Evolutionary conservation across 1,140 invertebrate genomes (phyloP).

Genomic region (Temnothorax nylanderi): DNA sequence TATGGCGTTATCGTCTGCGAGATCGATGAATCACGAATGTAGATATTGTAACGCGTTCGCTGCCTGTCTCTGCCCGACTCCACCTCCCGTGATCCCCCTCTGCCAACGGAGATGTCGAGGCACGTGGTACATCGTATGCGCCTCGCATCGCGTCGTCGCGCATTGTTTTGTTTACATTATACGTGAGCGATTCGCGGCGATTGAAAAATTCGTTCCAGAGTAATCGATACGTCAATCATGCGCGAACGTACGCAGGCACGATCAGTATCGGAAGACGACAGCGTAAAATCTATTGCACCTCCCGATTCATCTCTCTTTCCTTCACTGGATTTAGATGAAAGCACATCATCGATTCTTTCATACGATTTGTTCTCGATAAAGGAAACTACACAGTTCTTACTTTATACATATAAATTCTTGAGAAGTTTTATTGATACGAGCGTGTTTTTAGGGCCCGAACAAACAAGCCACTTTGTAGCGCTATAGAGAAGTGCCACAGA

Average conservation of each 20-base stretch:
- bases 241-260: not conserved
- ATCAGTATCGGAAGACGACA: constrained; percentile 12
- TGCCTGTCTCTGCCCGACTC: constrained; percentile 51
- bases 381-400: not conserved
- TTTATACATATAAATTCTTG: not conserved
- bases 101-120: constrained; percentile 53
- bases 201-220: constrained; percentile 66
- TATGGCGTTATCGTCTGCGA: constrained; percentile 49
- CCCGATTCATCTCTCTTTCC: constrained; percentile 10
- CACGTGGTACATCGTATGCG: constrained; percentile 65
- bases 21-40: constrained; percentile 72
- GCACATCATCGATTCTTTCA: not conserved
- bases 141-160: constrained; percentile 40
- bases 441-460: not conserved
- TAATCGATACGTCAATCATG: constrained; percentile 51
- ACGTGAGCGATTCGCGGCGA: constrained; percentile 48
- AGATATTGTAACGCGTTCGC: constrained; percentile 67
- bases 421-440: not conserved
- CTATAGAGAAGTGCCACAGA: too few relatives aligned
- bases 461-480: too few relatives aligned
- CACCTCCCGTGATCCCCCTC: constrained; percentile 16
- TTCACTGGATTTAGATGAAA: not conserved
- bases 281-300: not conserved
- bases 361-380: not conserved
- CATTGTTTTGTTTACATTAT: constrained; percentile 80